Evolutionary conservation across 2,888 invertebrate species (phyloP), one percentile per base, ranked within the genome.

Genomic region (Graphium colonna): DNA sequence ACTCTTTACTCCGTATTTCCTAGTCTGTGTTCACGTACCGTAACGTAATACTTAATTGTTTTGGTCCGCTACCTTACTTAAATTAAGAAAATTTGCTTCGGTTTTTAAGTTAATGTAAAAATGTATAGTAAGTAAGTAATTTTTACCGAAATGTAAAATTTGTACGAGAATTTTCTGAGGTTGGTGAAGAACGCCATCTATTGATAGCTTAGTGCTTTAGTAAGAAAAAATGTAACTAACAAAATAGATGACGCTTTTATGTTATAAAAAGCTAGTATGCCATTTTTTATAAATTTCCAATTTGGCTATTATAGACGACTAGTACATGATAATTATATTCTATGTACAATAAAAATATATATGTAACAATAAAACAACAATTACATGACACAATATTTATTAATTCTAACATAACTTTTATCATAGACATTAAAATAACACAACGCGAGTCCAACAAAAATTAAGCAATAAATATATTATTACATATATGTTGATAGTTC

Each of bases 341-440:
- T n/a, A n/a, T n/a, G n/a, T n/a, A n/a, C n/a, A n/a, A n/a, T n/a
- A n/a, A n/a, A n/a, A n/a, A n/a, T n/a, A n/a, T n/a, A n/a, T n/a
- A n/a, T n/a, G n/a, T n/a, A n/a, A n/a, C n/a, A 46, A 60, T 44
- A 56, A 67, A 61, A 68, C 54, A 54, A 61, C 26, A 38, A 21
- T 47, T 67, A 69, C 61, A 68, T 74, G 81, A 82, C 78, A 82
- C 77, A 77, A 75, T 75, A 65, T 82, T 82, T 77, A 80, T 82
- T 81, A 73, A 70, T 65, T 72, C 75, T 80, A 85, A 85, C 74
- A 80, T 80, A 83, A 79, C 72, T 73, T 76, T 75, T 60, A 70
- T 53, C 49, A 56, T 69, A 73, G 72, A 74, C 58, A 50, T 71
- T 60, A 48, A 57, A 68, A 73, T 63, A 70, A 76, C 75, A 63